Percentiles rank a stretch among this genome's conserved stretches.
These are phyloP conservation scores for Strix uralensis DNA, from an alignment of 2,113 vertebrate species.

Conservation along the genomic window DNA sequence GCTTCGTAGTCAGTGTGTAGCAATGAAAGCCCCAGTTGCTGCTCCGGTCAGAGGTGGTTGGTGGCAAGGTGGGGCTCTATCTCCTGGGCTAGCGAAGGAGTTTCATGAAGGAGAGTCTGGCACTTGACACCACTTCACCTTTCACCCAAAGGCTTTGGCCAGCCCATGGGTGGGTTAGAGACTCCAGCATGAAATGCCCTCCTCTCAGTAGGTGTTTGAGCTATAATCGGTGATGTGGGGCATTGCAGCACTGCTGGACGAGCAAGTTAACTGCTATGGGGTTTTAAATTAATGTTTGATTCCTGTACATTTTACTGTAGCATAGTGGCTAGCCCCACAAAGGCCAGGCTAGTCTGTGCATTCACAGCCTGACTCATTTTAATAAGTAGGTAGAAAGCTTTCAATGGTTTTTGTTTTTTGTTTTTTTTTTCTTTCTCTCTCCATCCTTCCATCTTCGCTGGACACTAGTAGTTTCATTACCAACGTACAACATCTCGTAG, in stretches of 20 bases:
- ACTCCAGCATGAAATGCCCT: slow-evolving; percentile 70
- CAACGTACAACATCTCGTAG: slow-evolving; percentile 44
- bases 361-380: slow-evolving; percentile 72
- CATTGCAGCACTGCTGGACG: slow-evolving; percentile 62
- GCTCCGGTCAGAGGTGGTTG: slow-evolving; percentile 64
- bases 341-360: slow-evolving; percentile 65
- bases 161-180: slow-evolving; percentile 52
- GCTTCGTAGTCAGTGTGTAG: slow-evolving; percentile 78
- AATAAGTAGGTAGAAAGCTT: slow-evolving; percentile 78
- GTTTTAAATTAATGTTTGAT: slow-evolving; percentile 76
- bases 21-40: slow-evolving; percentile 66
- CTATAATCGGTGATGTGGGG: slow-evolving; percentile 30
- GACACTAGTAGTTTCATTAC: slow-evolving; percentile 64
- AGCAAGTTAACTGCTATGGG: slow-evolving; percentile 67
- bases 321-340: slow-evolving; percentile 73
- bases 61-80: slow-evolving; percentile 48
- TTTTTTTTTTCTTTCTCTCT: slow-evolving; percentile 17
- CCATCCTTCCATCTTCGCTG: slow-evolving; percentile 45
- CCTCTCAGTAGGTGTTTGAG: slow-evolving; percentile 66
- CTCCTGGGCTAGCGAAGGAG: slow-evolving; percentile 59
- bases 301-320: slow-evolving; percentile 78
- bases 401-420: slow-evolving; percentile 68
- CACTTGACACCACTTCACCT: slow-evolving; percentile 58
- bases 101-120: slow-evolving; percentile 62
- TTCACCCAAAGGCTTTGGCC: slow-evolving; percentile 52